These are phyloP conservation scores for Cactoblastis cactorum DNA, from an alignment of 2,888 invertebrate genomes.

Conservation along the genomic window DNA sequence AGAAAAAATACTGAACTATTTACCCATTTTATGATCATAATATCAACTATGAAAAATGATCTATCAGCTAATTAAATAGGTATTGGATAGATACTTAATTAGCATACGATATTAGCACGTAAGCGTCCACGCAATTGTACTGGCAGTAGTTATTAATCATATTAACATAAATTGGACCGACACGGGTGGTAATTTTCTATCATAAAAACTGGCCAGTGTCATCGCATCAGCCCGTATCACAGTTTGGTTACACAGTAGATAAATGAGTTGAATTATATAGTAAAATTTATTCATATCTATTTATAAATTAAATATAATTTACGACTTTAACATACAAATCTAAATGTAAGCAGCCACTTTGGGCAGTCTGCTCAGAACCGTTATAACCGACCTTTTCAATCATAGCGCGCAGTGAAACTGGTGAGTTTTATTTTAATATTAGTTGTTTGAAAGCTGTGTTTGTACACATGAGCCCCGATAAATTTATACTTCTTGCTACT, in stretches of 20 bases:
- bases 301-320: neutral
- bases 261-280: neutral
- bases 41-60: too few relatives aligned
- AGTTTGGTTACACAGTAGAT: neutral
- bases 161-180: conserved; percentile 1
- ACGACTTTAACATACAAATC: neutral
- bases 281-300: neutral
- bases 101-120: too few relatives aligned
- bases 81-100: too few relatives aligned
- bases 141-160: neutral
- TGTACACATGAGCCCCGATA: neutral
- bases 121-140: too few relatives aligned
- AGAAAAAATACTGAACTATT: too few relatives aligned
- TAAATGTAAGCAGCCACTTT: neutral
- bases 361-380: neutral
- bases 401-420: neutral
- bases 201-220: neutral
- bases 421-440: neutral
- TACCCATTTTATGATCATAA: too few relatives aligned
- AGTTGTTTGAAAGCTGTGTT: neutral
- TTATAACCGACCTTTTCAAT: neutral
- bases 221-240: neutral
- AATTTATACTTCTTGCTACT: neutral
- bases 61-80: too few relatives aligned
- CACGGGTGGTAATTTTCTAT: conserved; percentile 8